Conservation (phyloP, 2,797 vertebrate genomes). For the Esox lucius region DNA sequence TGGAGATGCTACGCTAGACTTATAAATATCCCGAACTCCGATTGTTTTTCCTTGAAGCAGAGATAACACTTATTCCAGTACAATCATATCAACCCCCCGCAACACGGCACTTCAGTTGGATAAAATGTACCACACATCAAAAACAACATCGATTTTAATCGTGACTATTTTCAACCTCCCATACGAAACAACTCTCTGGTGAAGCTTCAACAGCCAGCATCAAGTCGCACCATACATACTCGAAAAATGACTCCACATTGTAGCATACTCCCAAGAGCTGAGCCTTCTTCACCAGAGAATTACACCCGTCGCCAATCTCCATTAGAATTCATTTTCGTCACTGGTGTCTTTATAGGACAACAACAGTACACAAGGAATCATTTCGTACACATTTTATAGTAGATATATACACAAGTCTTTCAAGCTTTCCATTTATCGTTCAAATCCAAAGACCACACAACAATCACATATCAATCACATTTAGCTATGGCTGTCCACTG, state of each 20-base stretch:
- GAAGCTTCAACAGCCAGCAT: not conserved
- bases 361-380: slow-evolving; percentile 21
- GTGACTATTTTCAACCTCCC: no score
- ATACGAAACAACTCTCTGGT: no score
- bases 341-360: not conserved
- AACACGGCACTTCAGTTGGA: no score
- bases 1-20: no score
- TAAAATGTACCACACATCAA: no score
- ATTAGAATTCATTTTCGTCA: not conserved
- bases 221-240: slow-evolving; percentile 9
- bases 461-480: slow-evolving; percentile 15
- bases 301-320: not conserved
- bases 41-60: no score
- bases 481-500: not conserved
- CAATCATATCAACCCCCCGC: no score
- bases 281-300: not conserved
- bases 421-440: slow-evolving; percentile 15
- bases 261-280: not conserved
- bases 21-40: no score
- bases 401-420: not conserved
- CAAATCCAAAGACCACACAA: slow-evolving; percentile 17
- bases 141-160: no score
- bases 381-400: slow-evolving; percentile 20
- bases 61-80: no score
- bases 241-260: slow-evolving; percentile 21